Conservation (phyloP, 2,113 vertebrate species). For the Vidua chalybeata region DNA sequence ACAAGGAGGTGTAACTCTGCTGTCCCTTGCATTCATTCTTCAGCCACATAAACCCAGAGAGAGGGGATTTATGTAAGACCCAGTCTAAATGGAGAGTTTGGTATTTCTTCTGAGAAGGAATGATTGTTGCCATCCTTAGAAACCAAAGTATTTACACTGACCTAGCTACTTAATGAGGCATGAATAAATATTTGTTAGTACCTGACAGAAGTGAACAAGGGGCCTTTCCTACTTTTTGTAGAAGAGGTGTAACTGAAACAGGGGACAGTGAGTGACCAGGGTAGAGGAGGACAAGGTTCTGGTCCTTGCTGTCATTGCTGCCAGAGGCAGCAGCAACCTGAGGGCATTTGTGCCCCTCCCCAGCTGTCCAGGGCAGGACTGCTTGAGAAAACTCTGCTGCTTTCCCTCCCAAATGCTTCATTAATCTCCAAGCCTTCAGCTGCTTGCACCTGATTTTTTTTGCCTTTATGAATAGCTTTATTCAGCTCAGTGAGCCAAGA, state of each 20-base stretch:
- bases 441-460: slow-evolving; percentile 39
- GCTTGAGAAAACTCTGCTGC: background rate
- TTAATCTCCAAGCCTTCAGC: slow-evolving; percentile 18
- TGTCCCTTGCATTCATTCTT: background rate
- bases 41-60: background rate
- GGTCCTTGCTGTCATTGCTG: background rate
- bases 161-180: background rate
- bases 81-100: background rate
- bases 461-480: background rate
- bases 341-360: background rate
- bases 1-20: background rate
- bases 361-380: background rate
- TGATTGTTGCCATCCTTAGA: background rate
- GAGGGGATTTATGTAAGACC: background rate
- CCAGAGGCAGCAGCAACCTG: background rate
- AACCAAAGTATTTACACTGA: background rate
- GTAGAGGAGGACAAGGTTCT: background rate
- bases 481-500: slow-evolving; percentile 38
- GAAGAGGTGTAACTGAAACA: background rate
- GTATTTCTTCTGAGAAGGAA: background rate
- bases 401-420: slow-evolving; percentile 13
- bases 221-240: background rate
- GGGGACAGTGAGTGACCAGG: background rate
- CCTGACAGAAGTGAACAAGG: background rate
- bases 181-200: background rate